Conservation (phyloP, 2,797 vertebrate genomes). For the Poecilia velifera region DNA sequence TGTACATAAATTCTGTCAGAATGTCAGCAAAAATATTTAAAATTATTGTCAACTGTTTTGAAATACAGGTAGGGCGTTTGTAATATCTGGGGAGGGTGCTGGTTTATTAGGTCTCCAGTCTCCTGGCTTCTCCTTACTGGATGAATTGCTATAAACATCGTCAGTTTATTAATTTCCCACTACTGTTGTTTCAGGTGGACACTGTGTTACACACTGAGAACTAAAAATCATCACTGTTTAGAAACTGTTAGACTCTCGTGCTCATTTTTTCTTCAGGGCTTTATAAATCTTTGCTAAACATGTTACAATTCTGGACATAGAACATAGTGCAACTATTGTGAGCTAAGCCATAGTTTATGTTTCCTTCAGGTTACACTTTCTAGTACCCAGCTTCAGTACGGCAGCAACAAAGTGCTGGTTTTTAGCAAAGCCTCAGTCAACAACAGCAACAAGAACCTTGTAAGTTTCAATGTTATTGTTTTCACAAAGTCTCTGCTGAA, state of each 20-base stretch:
- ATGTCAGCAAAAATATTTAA: not conserved
- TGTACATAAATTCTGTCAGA: not conserved
- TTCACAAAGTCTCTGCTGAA: not conserved
- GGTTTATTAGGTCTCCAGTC: not conserved
- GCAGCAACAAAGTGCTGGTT: not conserved
- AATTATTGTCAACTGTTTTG: not conserved
- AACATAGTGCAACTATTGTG: not conserved
- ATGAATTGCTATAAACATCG: not conserved
- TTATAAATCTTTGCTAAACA: not conserved
- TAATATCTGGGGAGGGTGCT: not conserved
- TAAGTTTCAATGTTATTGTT: not conserved
- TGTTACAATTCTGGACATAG: not conserved
- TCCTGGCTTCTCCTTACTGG: not conserved
- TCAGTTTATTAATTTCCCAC: not conserved
- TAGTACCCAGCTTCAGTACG: not conserved
- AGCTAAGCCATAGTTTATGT: not conserved
- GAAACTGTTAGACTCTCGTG: not conserved
- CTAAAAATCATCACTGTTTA: not conserved
- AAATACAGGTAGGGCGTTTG: not conserved
- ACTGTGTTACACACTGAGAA: not conserved
- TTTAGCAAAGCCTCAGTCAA: not conserved
- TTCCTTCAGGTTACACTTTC: not conserved
- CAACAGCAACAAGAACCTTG: not conserved
- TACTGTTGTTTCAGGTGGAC: not conserved
- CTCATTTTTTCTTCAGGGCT: not conserved